Conservation (phyloP, 1,140 invertebrate genomes). For the Neodiprion lecontei region DNA sequence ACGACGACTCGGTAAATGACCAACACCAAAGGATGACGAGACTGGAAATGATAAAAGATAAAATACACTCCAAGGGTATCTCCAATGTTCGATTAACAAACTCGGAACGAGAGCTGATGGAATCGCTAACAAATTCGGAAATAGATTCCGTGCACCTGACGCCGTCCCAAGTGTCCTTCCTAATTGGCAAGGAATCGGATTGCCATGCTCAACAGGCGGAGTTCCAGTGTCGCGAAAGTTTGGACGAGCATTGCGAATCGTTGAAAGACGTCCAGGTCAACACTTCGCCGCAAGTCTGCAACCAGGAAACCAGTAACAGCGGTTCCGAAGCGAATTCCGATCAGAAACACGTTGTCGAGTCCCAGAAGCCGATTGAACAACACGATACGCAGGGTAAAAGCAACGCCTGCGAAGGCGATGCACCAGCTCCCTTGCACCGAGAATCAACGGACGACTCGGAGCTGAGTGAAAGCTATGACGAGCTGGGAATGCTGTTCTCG, state of each 20-base stretch:
- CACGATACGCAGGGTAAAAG: background rate
- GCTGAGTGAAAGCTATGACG: conserved; percentile 24
- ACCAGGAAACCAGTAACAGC: background rate
- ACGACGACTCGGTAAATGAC: background rate
- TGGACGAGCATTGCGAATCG: background rate
- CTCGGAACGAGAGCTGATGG: background rate
- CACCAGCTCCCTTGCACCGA: background rate
- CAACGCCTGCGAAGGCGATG: background rate
- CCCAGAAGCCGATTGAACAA: no score
- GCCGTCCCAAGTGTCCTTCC: background rate
- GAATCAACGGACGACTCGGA: conserved; percentile 9
- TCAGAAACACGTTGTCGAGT: no score
- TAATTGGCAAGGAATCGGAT: background rate
- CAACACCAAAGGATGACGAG: background rate
- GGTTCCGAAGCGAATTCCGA: no score
- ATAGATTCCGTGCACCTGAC: background rate
- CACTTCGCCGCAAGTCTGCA: background rate
- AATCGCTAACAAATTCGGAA: background rate
- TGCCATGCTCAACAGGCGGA: background rate
- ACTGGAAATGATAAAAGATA: background rate
- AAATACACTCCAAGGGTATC: background rate
- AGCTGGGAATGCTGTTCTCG: conserved; percentile 27
- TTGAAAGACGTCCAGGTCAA: no score
- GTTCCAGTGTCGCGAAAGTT: background rate
- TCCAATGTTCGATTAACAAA: background rate